Conservation (phyloP, 2,888 invertebrate species). For the Acholoe squamosa region DNA sequence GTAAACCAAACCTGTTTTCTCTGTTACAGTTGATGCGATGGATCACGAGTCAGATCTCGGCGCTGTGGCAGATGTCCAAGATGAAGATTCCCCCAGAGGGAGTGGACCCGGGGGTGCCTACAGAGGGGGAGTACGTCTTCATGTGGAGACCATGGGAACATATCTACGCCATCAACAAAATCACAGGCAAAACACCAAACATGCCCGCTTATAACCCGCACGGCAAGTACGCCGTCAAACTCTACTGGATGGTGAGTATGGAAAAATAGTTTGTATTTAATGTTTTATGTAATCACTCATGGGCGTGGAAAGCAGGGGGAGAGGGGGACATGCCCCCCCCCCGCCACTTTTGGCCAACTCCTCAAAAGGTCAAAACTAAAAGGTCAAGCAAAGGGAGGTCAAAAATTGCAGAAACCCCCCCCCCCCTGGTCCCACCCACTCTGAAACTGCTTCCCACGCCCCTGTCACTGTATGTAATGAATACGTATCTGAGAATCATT, state of each 20-base stretch:
- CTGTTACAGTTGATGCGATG: slow-evolving; percentile 81
- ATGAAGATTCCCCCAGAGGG: slow-evolving; percentile 66
- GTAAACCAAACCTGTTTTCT: not conserved
- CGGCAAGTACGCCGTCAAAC: slow-evolving; percentile 83
- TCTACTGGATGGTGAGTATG: slow-evolving; percentile 83
- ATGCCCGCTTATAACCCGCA: slow-evolving; percentile 82
- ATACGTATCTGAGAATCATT: no score
- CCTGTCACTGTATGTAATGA: no score
- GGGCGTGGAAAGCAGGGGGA: no score
- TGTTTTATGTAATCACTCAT: no score
- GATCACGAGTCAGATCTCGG: slow-evolving; percentile 82
- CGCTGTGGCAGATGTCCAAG: slow-evolving; percentile 79
- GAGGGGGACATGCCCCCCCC: no score
- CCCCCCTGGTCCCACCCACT: no score
- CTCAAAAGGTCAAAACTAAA: no score
- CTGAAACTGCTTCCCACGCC: no score
- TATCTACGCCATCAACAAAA: slow-evolving; percentile 82
- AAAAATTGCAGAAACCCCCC: no score
- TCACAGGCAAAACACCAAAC: slow-evolving; percentile 79
- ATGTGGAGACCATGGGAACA: slow-evolving; percentile 83
- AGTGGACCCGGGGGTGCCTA: slow-evolving; percentile 72
- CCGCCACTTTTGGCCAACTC: no score
- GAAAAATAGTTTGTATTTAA: no score
- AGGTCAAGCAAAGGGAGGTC: no score
- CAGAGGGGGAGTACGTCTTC: slow-evolving; percentile 74